Conservation (phyloP, 2,797 vertebrate species). For the Anabas testudineus region DNA sequence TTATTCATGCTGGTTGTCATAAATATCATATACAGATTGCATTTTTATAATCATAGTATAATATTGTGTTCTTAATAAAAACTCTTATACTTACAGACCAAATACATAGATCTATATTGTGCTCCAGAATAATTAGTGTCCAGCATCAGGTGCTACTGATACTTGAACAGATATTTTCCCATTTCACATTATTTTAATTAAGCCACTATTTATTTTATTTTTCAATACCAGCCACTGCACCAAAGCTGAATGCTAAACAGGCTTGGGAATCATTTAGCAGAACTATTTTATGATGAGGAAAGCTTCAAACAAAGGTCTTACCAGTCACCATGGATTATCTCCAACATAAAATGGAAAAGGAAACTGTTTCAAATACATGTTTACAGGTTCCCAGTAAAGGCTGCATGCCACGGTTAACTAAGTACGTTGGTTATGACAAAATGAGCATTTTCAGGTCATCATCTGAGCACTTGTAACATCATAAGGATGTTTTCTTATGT, state of each 20-base stretch:
- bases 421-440: neutral
- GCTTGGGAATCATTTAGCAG: conserved; percentile 12
- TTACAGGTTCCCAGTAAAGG: no score
- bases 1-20: no score
- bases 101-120: no score
- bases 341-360: neutral
- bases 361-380: neutral
- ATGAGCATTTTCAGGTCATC: neutral
- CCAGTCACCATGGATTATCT: conserved; percentile 3
- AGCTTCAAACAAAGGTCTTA: conserved; percentile 32
- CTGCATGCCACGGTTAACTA: neutral
- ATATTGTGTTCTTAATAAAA: no score
- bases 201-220: neutral
- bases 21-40: no score
- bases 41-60: no score
- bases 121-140: no score
- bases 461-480: neutral
- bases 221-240: conserved; percentile 10
- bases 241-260: conserved; percentile 30
- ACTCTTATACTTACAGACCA: no score
- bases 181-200: neutral
- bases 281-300: conserved; percentile 2
- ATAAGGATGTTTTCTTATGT: no score
- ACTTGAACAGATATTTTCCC: neutral
- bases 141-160: no score